Evolutionary conservation across 2,797 vertebrate species (phyloP).

Genomic region (Fratercula arctica): DNA sequence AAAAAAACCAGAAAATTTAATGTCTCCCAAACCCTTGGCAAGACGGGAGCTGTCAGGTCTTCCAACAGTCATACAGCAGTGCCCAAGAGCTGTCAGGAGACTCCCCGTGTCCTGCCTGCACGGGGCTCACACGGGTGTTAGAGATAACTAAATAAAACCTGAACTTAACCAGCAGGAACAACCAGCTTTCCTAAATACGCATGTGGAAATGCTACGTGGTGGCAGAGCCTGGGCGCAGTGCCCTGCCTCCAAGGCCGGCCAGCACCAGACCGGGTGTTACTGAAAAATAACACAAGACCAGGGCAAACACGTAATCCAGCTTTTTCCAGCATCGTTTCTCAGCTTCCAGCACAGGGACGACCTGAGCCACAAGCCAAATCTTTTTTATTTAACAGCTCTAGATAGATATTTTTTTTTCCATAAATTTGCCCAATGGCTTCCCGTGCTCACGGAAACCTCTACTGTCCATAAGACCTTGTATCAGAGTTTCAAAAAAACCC

Average conservation of each 20-base stretch:
- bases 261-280: neutral
- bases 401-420: neutral
- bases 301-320: neutral
- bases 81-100: neutral
- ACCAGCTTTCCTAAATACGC: neutral
- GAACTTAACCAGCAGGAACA: neutral
- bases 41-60: accelerated
- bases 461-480: neutral
- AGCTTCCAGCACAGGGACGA: neutral
- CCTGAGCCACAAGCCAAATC: neutral
- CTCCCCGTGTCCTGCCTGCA: neutral
- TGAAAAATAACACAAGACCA: neutral
- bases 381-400: neutral
- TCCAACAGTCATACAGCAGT: neutral
- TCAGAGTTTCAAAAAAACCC: neutral
- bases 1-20: neutral
- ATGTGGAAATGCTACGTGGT: neutral
- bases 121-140: accelerated
- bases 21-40: neutral
- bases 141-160: neutral
- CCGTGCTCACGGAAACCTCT: neutral
- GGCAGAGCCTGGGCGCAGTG: neutral
- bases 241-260: neutral
- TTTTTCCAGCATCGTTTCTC: neutral
- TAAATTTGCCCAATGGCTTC: neutral